phyloP scores from a whole-genome alignment of 92 coral and sea anemone species.

The Zoanthus gigantus region DNA sequence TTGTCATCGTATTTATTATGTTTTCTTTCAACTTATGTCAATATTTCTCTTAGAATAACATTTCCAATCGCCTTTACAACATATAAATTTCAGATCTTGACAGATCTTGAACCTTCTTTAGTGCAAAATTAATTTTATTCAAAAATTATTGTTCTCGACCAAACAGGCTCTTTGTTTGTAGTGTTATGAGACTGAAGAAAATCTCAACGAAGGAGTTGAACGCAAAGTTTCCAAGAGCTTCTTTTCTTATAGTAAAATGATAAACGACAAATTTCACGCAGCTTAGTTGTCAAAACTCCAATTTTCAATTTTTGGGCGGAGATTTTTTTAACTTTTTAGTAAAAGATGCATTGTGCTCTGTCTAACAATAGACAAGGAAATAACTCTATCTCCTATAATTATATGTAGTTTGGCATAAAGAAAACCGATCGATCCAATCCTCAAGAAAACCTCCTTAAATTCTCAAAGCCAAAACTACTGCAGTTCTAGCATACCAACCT shows the following conservation, averaged over 20 bases:
- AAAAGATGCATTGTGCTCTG: too few relatives aligned
- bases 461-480: not conserved
- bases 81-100: slow-evolving; percentile 9
- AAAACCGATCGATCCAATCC: too few relatives aligned
- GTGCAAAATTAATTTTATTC: slow-evolving; percentile 35
- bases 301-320: not conserved
- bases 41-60: not conserved
- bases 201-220: not conserved
- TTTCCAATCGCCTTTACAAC: not conserved
- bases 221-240: not conserved
- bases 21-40: not conserved
- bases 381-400: too few relatives aligned
- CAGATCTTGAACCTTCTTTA: not conserved
- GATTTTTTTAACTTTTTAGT: not conserved
- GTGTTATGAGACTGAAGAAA: not conserved
- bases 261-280: not conserved
- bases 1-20: not conserved
- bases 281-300: not conserved
- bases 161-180: not conserved
- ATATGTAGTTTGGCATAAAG: too few relatives aligned
- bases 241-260: not conserved
- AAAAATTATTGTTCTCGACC: not conserved
- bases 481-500: not conserved
- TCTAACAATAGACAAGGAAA: too few relatives aligned
- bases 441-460: too few relatives aligned